Percentiles rank a stretch among this genome's conserved stretches.
phyloP scores from a whole-genome alignment of 2,888 invertebrate species.

The Silvanus unidentatus region DNA sequence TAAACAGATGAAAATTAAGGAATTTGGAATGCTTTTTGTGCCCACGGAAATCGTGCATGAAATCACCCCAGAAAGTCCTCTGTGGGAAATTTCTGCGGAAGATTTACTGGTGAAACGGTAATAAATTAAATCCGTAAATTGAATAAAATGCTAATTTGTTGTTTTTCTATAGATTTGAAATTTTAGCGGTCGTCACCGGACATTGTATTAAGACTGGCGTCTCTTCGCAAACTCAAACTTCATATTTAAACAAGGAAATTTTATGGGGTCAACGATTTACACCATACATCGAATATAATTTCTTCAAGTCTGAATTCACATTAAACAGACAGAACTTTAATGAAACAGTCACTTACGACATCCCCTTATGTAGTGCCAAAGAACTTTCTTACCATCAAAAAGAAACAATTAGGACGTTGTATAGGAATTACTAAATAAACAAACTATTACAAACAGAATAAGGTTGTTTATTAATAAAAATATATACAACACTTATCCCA shows the following conservation, averaged over 20 bases:
- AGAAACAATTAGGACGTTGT: too few species aligned
- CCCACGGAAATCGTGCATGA: slow-evolving; percentile 77
- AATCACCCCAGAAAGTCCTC: slow-evolving; percentile 69
- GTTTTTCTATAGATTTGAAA: slow-evolving; percentile 62
- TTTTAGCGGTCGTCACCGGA: slow-evolving; percentile 74
- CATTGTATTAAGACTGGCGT: slow-evolving; percentile 70
- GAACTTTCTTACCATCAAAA: too few species aligned
- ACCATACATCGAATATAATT: slow-evolving; percentile 47
- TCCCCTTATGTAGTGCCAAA: slow-evolving; percentile 78
- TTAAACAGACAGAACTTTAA: slow-evolving; percentile 60
- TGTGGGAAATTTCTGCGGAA: slow-evolving; percentile 67
- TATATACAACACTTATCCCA: too few species aligned
- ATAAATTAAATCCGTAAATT: slow-evolving; percentile 20
- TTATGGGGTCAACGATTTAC: slow-evolving; percentile 76
- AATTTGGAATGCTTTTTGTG: slow-evolving; percentile 66
- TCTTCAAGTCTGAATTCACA: slow-evolving; percentile 51
- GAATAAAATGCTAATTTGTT: background rate
- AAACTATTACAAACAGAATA: too few species aligned
- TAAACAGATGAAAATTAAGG: slow-evolving; percentile 58
- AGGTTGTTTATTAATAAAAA: too few species aligned
- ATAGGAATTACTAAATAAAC: too few species aligned
- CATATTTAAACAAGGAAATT: slow-evolving; percentile 71
- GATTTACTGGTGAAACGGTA: slow-evolving; percentile 59
- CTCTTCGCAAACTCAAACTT: slow-evolving; percentile 63
- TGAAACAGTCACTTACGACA: slow-evolving; percentile 58